Evolutionary conservation across 2,888 invertebrate genomes (phyloP), one percentile per base, ranked within the genome.

Genomic region (Tyria jacobaeae): DNA sequence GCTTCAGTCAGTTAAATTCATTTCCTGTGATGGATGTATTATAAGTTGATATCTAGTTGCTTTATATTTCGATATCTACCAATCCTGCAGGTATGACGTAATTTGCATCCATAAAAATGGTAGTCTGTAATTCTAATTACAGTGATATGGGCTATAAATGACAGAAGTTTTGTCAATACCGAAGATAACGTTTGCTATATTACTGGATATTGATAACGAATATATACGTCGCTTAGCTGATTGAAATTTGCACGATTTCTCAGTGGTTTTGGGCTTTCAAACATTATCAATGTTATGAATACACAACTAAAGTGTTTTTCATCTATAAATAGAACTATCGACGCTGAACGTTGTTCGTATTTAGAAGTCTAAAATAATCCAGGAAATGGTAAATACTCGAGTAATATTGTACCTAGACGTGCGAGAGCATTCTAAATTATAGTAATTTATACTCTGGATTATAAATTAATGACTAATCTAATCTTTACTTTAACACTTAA

Each of bases 81-180:
- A 27, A 55, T 21, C 17, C 15, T 44, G 21, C 14, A 44, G 17
- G 24, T 17, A 9, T n/a, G 10, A 44, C 21, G 31, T 14, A 31
- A 44, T 21, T 14, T 34, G 1, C 44, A 14, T 41, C 24, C 15
- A 39, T 17, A 12, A 24, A 24, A 15, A 35, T 24, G 25, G 37
- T 39, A 5, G n/a, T 39, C 15, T 37, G 37, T 24, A 41, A 61
- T 34, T 10, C 25, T 39, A 57, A 51, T 41, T 50, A 44, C 34
- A 21, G 47, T 53, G 52, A 21, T 48, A 56, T 47, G 44, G 27
- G 50, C 44, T 54, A 59, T 44, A 49, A 70, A 51, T n/a, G 52
- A 49, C 57, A 54, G 60, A 70, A 66, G 71, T 66, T 71, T 58
- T 51, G 57, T 64, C 61, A 66, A 61, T 63, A 60, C 50, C 25